A percentile compares a stretch with the other conserved stretches of the same genome.
These are phyloP conservation scores for Muricea muricata DNA, from an alignment of 92 coral and sea anemone species.

Conservation along the genomic window DNA sequence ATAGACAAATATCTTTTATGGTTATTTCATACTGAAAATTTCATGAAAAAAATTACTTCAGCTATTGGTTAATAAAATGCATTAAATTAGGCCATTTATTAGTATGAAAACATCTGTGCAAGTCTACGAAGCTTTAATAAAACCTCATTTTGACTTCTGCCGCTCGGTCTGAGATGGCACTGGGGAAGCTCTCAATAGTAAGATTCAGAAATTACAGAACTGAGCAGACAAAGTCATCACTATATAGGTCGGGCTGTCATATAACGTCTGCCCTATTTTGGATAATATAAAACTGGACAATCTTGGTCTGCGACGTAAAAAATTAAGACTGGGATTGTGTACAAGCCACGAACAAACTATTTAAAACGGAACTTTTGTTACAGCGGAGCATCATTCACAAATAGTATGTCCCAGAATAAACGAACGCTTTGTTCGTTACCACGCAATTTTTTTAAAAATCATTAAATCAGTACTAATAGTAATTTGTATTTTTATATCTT, in stretches of 20 bases:
- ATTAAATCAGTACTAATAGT: not conserved
- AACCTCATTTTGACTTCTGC: too few species aligned
- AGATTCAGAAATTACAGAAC: too few species aligned
- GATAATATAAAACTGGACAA: not conserved
- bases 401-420: not conserved
- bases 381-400: not conserved
- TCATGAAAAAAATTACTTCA: not conserved
- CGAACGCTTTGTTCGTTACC: not conserved
- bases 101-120: not conserved
- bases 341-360: constrained; percentile 7
- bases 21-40: not conserved
- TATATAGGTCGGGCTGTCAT: too few species aligned
- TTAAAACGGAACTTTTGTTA: too few species aligned
- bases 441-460: not conserved
- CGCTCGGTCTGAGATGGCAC: too few species aligned
- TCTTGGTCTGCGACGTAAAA: not conserved
- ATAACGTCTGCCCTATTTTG: not conserved
- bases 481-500: not conserved
- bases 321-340: constrained; percentile 1
- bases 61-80: not conserved
- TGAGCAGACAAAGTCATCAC: too few species aligned
- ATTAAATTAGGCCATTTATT: not conserved
- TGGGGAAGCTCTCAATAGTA: too few species aligned
- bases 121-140: not conserved
- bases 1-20: not conserved